Percentiles rank a stretch among this genome's conserved stretches.
Evolutionary conservation across 2,888 invertebrate species (phyloP).

Genomic region (Lysandra bellargus): DNA sequence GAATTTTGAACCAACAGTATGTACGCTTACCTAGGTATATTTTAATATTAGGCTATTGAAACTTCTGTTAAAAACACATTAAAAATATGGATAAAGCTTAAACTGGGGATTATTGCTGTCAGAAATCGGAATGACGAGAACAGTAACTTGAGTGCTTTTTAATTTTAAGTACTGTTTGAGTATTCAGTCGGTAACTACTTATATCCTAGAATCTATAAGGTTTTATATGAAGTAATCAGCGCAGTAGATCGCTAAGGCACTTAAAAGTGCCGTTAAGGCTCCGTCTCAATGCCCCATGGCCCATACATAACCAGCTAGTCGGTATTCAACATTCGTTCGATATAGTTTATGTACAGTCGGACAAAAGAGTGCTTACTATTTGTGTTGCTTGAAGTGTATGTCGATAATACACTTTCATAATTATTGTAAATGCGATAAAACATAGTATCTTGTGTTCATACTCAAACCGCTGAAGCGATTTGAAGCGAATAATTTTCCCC

Average conservation of each 20-base stretch:
- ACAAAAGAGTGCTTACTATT: conserved; percentile 23
- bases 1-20: too few species aligned
- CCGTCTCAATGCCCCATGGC: conserved; percentile 65
- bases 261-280: conserved; percentile 75
- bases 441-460: not conserved
- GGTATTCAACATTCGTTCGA: conserved; percentile 71
- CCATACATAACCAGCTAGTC: conserved; percentile 63
- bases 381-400: too few species aligned
- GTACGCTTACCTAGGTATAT: too few species aligned
- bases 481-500: too few species aligned
- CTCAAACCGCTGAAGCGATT: not conserved
- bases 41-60: too few species aligned
- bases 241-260: conserved; percentile 59
- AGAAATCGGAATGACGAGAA: not conserved
- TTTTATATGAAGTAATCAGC: conserved; percentile 47
- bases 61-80: too few species aligned
- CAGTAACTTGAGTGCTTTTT: not conserved
- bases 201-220: not conserved
- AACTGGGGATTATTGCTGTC: not conserved
- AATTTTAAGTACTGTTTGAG: not conserved
- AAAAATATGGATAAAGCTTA: too few species aligned
- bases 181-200: not conserved
- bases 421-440: too few species aligned
- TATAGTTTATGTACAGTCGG: conserved; percentile 34
- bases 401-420: not conserved